Evolutionary conservation across 2,797 vertebrate species (phyloP).

Genomic region (Telmatherina bonti): DNA sequence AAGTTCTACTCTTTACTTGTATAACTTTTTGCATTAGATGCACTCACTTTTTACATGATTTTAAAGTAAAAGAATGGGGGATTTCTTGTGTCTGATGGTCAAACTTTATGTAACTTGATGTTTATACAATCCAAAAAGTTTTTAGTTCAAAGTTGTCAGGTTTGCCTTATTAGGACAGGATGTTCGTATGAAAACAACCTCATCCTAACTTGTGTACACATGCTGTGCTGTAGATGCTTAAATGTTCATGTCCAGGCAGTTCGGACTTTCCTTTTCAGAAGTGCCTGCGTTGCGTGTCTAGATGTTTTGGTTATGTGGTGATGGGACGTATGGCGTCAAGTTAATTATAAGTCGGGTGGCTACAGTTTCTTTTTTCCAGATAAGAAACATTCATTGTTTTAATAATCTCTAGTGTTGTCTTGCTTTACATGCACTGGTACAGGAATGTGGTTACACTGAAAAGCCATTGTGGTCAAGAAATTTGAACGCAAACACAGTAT

Average conservation of each 20-base stretch:
- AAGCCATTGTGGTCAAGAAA: background rate
- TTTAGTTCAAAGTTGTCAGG: background rate
- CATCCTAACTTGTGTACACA: background rate
- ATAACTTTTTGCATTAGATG: background rate
- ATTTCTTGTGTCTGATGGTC: background rate
- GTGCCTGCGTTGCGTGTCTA: background rate
- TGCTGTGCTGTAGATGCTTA: background rate
- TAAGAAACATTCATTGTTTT: background rate
- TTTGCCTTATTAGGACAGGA: too few relatives aligned
- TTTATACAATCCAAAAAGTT: background rate
- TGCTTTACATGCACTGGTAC: background rate
- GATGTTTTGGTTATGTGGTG: background rate
- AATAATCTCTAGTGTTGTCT: background rate
- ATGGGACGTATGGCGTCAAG: background rate
- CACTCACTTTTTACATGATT: background rate
- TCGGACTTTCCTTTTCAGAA: background rate
- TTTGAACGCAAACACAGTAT: background rate
- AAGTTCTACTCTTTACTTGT: background rate
- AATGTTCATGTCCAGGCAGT: background rate
- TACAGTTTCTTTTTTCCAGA: background rate
- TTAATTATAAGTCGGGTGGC: background rate
- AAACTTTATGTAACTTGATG: background rate
- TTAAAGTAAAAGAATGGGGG: background rate
- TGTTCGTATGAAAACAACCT: background rate
- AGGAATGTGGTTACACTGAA: background rate